A percentile compares a stretch with the other conserved stretches of the same genome.
Conservation (phyloP, 2,797 vertebrate genomes). For the Ptychobarbus kaznakovi region DNA sequence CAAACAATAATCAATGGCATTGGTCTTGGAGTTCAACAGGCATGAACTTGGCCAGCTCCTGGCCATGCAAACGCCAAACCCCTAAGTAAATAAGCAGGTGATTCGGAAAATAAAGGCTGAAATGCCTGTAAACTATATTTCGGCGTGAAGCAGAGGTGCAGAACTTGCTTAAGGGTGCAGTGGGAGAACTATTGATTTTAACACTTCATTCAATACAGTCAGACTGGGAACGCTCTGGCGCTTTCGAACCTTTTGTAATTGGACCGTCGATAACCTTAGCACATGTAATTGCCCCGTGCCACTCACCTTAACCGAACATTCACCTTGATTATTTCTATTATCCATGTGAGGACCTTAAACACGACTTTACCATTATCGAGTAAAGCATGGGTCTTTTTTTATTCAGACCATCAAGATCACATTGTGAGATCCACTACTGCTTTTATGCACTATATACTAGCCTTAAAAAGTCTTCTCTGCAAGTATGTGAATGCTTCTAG, state of each 20-base stretch:
- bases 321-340: not conserved
- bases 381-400: not conserved
- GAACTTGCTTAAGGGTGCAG: conserved; percentile 6
- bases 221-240: conserved; percentile 30
- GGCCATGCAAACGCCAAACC: conserved; percentile 42
- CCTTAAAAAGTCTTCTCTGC: not conserved
- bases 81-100: conserved; percentile 44
- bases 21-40: conserved; percentile 53
- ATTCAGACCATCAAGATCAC: not conserved
- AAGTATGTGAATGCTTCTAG: not conserved
- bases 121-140: conserved; percentile 20
- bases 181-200: conserved; percentile 29
- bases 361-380: not conserved
- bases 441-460: not conserved
- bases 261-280: conserved; percentile 22
- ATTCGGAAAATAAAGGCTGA: conserved; percentile 30
- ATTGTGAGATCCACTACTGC: not conserved
- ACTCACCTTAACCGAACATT: conserved; percentile 6
- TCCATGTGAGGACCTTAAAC: not conserved
- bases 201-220: conserved; percentile 30
- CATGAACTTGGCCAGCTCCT: conserved; percentile 58
- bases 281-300: not conserved
- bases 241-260: conserved; percentile 27
- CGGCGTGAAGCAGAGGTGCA: not conserved
- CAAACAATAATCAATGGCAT: conserved; percentile 53